Evolutionary conservation across 2,113 vertebrate species (phyloP).

Genomic region (Pseudonaja textilis): DNA sequence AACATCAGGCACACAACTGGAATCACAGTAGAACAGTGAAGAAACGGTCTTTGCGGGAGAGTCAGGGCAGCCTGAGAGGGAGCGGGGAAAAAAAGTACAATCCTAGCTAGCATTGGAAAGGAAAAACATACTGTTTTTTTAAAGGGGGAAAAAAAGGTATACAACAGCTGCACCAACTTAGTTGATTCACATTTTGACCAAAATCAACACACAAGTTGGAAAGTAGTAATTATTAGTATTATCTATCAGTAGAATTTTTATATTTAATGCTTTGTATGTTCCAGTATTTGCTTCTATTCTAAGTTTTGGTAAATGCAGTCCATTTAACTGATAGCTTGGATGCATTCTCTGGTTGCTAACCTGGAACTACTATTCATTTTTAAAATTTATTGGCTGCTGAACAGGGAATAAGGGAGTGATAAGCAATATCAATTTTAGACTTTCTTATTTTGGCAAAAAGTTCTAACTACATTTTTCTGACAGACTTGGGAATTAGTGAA

Average conservation of each 20-base stretch:
- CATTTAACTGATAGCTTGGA: neutral
- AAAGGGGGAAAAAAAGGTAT: neutral
- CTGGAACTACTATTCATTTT: neutral
- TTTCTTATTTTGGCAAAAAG: neutral
- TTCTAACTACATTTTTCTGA: neutral
- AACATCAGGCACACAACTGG: conserved; percentile 81
- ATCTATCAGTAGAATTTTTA: neutral
- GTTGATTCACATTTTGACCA: neutral
- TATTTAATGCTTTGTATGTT: neutral
- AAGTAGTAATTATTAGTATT: neutral
- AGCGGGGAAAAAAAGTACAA: conserved; percentile 27
- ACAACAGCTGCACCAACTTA: neutral
- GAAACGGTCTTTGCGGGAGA: conserved; percentile 85
- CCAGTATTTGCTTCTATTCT: neutral
- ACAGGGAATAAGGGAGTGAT: too few species aligned
- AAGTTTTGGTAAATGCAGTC: neutral
- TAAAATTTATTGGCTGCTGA: neutral
- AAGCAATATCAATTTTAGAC: neutral
- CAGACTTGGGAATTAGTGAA: neutral
- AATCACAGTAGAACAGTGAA: conserved; percentile 92
- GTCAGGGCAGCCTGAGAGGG: conserved; percentile 81
- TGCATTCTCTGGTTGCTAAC: neutral
- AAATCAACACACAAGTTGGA: neutral
- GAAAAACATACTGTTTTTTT: neutral
- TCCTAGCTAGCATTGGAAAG: neutral